Percentiles rank a stretch among this genome's conserved stretches.
These are phyloP conservation scores for Gallinago stenura DNA, from an alignment of 2,797 vertebrate genomes.

Conservation along the genomic window DNA sequence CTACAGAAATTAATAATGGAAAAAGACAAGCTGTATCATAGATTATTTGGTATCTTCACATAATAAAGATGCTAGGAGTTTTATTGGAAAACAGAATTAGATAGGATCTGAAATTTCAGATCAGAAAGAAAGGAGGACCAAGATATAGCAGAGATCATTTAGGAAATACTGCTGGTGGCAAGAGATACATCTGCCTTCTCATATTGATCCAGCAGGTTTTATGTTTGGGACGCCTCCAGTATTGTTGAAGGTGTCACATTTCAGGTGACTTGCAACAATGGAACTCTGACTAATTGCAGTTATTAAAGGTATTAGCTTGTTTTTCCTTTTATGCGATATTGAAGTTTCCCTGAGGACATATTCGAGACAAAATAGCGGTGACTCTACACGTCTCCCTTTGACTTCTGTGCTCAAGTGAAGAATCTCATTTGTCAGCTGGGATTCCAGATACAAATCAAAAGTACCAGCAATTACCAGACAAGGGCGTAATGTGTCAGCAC, in stretches of 20 bases:
- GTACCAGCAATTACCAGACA: neutral
- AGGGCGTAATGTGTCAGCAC: neutral
- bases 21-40: neutral
- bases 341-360: neutral
- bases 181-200: neutral
- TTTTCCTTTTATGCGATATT: neutral
- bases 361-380: neutral
- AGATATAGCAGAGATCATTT: neutral
- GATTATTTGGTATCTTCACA: neutral
- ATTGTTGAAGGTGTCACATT: neutral
- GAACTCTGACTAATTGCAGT: constrained; percentile 36
- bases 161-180: neutral
- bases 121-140: neutral
- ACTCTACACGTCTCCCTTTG: neutral
- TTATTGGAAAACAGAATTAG: neutral
- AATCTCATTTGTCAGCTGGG: neutral
- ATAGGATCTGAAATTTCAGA: neutral
- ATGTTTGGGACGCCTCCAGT: neutral
- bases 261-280: constrained; percentile 30
- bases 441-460: neutral
- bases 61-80: neutral
- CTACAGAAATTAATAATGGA: neutral
- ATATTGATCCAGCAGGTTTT: constrained; percentile 14
- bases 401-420: neutral
- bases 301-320: constrained; percentile 31